These are phyloP conservation scores for Prostheceraeus crozeri DNA, from an alignment of 2,888 invertebrate genomes.

Conservation along the genomic window DNA sequence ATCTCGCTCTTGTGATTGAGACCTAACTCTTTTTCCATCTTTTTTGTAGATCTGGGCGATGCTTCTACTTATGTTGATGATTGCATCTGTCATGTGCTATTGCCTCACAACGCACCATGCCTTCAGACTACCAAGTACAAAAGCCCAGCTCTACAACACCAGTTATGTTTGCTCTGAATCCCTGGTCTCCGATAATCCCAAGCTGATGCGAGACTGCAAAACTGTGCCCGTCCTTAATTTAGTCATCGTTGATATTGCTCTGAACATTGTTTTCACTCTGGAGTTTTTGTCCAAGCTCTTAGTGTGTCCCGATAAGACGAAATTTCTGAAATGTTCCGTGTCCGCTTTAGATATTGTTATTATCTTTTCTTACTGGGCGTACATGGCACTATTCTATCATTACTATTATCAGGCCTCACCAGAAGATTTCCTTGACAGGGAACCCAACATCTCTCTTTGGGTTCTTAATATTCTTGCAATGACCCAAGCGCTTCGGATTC, in stretches of 20 bases:
- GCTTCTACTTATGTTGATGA: conserved; percentile 37
- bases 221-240: conserved; percentile 40
- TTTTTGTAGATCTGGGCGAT: conserved; percentile 38
- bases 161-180: not conserved
- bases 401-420: conserved; percentile 25
- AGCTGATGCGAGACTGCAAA: conserved; percentile 36
- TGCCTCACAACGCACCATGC: conserved; percentile 37
- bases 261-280: conserved; percentile 50
- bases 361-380: conserved; percentile 36
- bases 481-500: conserved; percentile 37
- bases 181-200: conserved; percentile 29
- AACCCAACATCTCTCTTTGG: too few relatives aligned
- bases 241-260: conserved; percentile 47
- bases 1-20: too few relatives aligned
- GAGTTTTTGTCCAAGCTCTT: conserved; percentile 46
- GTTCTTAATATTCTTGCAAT: conserved; percentile 36
- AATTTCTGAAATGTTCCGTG: conserved; percentile 35
- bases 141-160: conserved; percentile 9
- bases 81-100: conserved; percentile 40
- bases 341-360: conserved; percentile 38
- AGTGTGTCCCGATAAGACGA: conserved; percentile 35
- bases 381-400: conserved; percentile 35
- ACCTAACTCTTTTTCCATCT: too few relatives aligned
- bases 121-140: conserved; percentile 28
- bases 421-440: too few relatives aligned